These are phyloP conservation scores for Archocentrus centrarchus DNA, from an alignment of 2,113 vertebrate species.

Conservation along the genomic window DNA sequence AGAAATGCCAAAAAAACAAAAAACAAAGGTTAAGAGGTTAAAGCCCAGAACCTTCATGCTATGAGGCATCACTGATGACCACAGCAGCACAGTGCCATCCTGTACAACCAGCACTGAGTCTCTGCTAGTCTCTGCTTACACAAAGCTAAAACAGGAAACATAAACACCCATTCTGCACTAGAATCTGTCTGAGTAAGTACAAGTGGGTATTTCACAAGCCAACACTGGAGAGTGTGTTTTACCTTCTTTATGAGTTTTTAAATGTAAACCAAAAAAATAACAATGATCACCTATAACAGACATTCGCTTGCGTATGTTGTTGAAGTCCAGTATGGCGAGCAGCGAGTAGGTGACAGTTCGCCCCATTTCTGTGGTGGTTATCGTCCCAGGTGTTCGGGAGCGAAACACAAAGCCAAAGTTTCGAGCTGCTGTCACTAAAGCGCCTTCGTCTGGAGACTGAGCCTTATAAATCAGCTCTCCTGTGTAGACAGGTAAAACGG, in stretches of 20 bases:
- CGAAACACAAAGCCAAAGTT: constrained; percentile 95
- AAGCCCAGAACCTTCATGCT: background rate
- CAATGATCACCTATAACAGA: constrained; percentile 85
- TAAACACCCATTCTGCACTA: background rate
- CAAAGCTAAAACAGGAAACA: background rate
- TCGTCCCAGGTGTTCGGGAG: constrained; percentile 88
- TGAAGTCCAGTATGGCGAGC: constrained; percentile 94
- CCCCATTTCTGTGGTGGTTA: constrained; percentile 90
- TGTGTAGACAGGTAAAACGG: constrained; percentile 41
- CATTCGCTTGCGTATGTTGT: constrained; percentile 95
- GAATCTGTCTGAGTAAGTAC: background rate
- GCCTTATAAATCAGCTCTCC: constrained; percentile 92
- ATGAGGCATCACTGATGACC: background rate
- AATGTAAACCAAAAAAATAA: background rate
- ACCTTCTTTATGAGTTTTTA: background rate
- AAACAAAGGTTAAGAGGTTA: background rate
- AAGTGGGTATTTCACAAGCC: background rate
- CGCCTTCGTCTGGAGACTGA: constrained; percentile 93
- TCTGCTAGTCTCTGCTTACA: background rate
- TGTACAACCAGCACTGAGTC: background rate
- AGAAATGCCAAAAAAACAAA: background rate
- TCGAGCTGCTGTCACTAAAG: constrained; percentile 89
- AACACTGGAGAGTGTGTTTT: background rate
- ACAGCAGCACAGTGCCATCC: background rate
- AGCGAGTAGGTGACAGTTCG: constrained; percentile 88